Conservation (phyloP, 2,797 vertebrate species). For the Sebastes vulpes region DNA sequence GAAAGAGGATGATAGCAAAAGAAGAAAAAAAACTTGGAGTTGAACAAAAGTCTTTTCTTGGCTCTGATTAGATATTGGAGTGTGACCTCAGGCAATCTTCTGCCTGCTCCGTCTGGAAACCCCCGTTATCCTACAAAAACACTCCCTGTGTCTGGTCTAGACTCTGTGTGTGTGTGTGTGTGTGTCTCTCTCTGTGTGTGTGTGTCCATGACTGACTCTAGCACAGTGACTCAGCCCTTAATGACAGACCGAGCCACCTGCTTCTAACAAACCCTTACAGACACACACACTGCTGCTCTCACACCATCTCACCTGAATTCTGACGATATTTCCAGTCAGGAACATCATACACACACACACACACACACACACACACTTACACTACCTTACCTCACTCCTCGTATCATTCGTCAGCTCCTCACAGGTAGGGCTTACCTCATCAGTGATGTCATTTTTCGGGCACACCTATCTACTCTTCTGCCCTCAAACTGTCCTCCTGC, state of each 20-base stretch:
- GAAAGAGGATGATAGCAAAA: neutral
- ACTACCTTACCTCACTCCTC: slow-evolving; percentile 24
- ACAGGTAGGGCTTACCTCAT: slow-evolving; percentile 46
- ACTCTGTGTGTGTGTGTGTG: slow-evolving; percentile 4
- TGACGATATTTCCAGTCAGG: neutral
- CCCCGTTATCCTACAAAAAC: slow-evolving; percentile 61
- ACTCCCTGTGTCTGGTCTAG: slow-evolving; percentile 60
- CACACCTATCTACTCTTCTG: neutral
- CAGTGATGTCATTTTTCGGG: slow-evolving; percentile 53
- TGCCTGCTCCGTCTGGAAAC: slow-evolving; percentile 64
- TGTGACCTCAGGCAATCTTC: slow-evolving; percentile 57
- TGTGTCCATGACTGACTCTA: slow-evolving; percentile 10
- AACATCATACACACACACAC: neutral
- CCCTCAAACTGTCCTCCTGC: neutral
- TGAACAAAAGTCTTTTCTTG: slow-evolving; percentile 39
- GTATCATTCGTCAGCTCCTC: slow-evolving; percentile 44
- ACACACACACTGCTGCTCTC: slow-evolving; percentile 19
- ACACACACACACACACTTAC: neutral
- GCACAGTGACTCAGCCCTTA: slow-evolving; percentile 70
- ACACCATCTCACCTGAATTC: slow-evolving; percentile 37
- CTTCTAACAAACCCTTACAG: slow-evolving; percentile 33
- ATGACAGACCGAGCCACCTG: slow-evolving; percentile 80
- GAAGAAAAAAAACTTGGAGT: neutral
- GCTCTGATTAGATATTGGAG: slow-evolving; percentile 52
- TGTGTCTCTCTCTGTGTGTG: slow-evolving; percentile 38